Base-by-base conservation (phyloP, 2,888 invertebrate genomes). In the Ferdinandea cuprea region DNA sequence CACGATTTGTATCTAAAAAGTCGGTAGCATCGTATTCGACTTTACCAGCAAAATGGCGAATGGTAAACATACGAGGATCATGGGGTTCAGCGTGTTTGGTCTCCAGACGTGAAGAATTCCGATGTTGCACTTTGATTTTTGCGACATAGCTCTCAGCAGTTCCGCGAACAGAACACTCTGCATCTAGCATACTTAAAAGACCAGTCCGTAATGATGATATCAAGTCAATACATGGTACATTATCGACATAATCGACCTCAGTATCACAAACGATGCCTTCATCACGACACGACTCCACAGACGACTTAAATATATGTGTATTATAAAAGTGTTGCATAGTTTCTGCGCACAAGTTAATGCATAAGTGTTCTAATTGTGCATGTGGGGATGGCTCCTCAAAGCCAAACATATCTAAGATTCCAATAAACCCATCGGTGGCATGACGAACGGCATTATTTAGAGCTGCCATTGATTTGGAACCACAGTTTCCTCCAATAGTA, bases 261-360 rank as follows among this genome's bases (percentile, higher is more conserved):
- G 97, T 95, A 88, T 97, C 97, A 89, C 95, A 96, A 65, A 94
- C 93, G 86, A 98, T 97, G 59, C 97, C 97, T 92, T 98, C 98
- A 90, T 98, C 98, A 83, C 97, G 93, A 88, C 98, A 97, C 65
- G 98, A 97, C 91, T 98, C 98, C 85, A 97, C 96, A 86, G 96
- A 95, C 19, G 97, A 96, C 91, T 98, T 98, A 92, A 98, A 98
- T 87, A 98, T 97, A 91, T 98, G 98, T 65, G 98, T 98, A 91
- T 98, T 98, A 92, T 98, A 98, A 91, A 98, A 98, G 91, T 98
- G 98, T 91, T 98, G 98, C 97, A 98, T 97, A 32, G 98, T 98
- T 92, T 98, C 98, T 0, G 98, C 97, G 91, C 98, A 98, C 81
- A 98, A 92, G 92, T 98, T 98, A 87, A 97, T 97, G 92, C 98